These are phyloP conservation scores for Festucalex cinctus DNA, from an alignment of 2,113 vertebrate species.

Conservation along the genomic window DNA sequence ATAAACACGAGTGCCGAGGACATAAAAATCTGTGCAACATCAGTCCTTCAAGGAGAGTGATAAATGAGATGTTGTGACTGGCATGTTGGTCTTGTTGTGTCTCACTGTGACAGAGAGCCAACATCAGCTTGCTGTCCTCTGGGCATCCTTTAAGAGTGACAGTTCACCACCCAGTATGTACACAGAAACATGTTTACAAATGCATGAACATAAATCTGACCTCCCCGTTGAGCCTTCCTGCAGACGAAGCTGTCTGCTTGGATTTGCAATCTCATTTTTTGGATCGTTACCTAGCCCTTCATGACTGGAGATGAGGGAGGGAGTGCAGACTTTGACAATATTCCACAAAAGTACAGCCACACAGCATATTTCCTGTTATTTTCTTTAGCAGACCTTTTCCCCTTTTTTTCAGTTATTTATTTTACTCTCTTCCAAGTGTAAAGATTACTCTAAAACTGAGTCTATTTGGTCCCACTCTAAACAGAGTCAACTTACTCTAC, in stretches of 20 bases:
- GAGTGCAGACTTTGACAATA: background rate
- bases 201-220: background rate
- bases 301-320: background rate
- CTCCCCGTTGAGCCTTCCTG: background rate
- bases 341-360: background rate
- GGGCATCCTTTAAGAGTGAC: conserved; percentile 16
- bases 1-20: background rate
- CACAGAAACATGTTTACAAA: background rate
- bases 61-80: conserved; percentile 27
- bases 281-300: background rate
- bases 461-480: no score
- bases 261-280: background rate
- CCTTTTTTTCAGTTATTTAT: no score
- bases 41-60: conserved; percentile 25
- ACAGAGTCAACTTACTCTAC: no score
- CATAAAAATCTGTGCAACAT: conserved; percentile 1
- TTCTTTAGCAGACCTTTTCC: background rate
- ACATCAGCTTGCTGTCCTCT: conserved; percentile 18
- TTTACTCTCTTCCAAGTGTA: no score
- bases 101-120: conserved; percentile 12
- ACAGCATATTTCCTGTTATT: background rate
- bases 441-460: no score
- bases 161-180: conserved; percentile 1
- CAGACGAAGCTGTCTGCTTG: background rate
- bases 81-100: conserved; percentile 12